Percentiles rank a stretch among this genome's conserved stretches.
Conservation (phyloP, 2,113 vertebrate genomes). For the Gobio gobio region DNA sequence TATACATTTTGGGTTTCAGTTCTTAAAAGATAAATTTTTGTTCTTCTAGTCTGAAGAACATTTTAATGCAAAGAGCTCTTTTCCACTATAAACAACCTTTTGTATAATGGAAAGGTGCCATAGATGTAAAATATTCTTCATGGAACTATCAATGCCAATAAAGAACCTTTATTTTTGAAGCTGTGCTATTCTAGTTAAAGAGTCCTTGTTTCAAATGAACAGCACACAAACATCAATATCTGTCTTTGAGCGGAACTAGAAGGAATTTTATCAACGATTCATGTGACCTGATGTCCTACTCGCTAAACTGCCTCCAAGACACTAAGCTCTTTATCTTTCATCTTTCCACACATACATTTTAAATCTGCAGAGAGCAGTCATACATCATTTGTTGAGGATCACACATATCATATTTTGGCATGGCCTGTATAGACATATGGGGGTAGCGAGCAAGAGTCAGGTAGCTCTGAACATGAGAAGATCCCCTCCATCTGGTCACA, state of each 20-base stretch:
- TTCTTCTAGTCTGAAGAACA: background rate
- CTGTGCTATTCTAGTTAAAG: background rate
- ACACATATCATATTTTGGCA: constrained; percentile 45
- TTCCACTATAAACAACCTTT: background rate
- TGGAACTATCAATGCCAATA: background rate
- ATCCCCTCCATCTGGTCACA: constrained; percentile 72
- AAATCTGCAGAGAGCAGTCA: constrained; percentile 17
- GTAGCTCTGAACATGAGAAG: constrained; percentile 61
- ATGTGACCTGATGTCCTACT: constrained; percentile 18
- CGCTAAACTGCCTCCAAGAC: constrained; percentile 1
- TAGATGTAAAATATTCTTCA: background rate
- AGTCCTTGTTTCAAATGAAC: background rate
- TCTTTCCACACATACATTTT: constrained; percentile 25
- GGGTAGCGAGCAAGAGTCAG: background rate
- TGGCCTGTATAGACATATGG: constrained; percentile 43
- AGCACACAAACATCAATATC: constrained; percentile 29
- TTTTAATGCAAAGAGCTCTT: background rate
- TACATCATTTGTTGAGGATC: constrained; percentile 12
- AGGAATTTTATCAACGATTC: constrained; percentile 1
- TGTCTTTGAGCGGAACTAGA: background rate
- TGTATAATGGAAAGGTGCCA: background rate
- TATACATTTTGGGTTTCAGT: background rate
- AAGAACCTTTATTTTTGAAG: background rate
- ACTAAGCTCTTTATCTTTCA: constrained; percentile 15
- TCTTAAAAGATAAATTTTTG: background rate